Evolutionary conservation across 2,888 invertebrate species (phyloP), one percentile per base, ranked within the genome.

Genomic region (Drosophila bunnanda): DNA sequence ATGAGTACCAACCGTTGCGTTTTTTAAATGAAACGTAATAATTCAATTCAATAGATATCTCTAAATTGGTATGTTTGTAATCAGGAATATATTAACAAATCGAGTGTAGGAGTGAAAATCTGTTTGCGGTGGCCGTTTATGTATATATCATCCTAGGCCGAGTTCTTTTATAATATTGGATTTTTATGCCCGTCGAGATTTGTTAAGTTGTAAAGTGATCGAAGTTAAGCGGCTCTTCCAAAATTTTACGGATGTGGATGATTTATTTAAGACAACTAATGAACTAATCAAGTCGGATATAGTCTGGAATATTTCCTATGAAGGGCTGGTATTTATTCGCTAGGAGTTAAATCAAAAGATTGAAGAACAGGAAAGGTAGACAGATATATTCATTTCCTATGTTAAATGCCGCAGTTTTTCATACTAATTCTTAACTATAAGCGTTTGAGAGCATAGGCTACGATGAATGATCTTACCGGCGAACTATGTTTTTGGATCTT

Each of bases 1-100:
- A 62, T 48, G 15, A 39, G 8, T 39, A 20, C 28, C 30, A 30
- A 64, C 62, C 22, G 46, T 36, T 38, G 38, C 25, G 25, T 36
- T 60, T 30, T 32, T 25, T 15, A n/a, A n/a, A 46, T 46, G 13
- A 61, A 61, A 22, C 20, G 22, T n/a, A 30, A 32, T 56, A 25
- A 17, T 32, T 41, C 20, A 54, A 32, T 17, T 17, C n/a, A n/a
- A n/a, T 3, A 61, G 17, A 8, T 15, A 57, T 34, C 25, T 57
- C 6, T 8, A 43, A 12, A 9, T 20, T 9, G 9, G 39, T 41
- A 22, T 50, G 17, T 32, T 20, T 20, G 20, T 15, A 34, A 34
- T 15, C 34, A 25, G 22, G 41, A 20, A 32, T 43, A 60, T 25
- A 25, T 34, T 22, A 10, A 25, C 25, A 22, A 34, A 6, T 50